Percentiles rank a stretch among this genome's conserved stretches.
Conservation (phyloP, 2,797 vertebrate genomes). For the Columba guinea region DNA sequence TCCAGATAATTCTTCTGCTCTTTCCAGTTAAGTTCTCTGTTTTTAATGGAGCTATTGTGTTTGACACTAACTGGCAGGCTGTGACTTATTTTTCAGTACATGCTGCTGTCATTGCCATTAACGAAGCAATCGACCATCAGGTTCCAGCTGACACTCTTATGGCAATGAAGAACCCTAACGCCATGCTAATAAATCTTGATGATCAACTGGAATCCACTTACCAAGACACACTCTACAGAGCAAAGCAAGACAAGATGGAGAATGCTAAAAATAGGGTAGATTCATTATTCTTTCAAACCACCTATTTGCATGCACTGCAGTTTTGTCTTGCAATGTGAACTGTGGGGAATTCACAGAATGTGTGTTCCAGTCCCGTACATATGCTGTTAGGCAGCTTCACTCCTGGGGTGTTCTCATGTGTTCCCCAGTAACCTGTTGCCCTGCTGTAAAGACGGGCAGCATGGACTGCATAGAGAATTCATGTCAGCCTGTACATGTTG, state of each 20-base stretch:
- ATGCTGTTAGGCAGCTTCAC: background rate
- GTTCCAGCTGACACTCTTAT: conserved; percentile 85
- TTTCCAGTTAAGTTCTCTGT: background rate
- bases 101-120: conserved; percentile 97
- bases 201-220: conserved; percentile 78
- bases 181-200: conserved; percentile 91
- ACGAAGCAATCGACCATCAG: conserved; percentile 92
- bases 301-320: background rate
- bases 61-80: background rate
- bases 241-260: conserved; percentile 91
- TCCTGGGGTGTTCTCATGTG: background rate
- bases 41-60: background rate
- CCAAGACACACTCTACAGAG: conserved; percentile 87
- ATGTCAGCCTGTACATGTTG: background rate
- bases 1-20: background rate
- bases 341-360: background rate
- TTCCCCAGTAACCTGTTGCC: background rate
- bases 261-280: conserved; percentile 91
- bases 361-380: background rate
- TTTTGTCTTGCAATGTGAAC: background rate
- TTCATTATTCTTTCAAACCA: background rate
- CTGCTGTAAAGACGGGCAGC: background rate
- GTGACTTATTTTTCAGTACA: conserved; percentile 83
- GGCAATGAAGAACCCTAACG: conserved; percentile 94
- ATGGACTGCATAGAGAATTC: fast-evolving